Evolutionary conservation across 2,888 invertebrate species (phyloP), one percentile per base, ranked within the genome.

Genomic region (Eubasilissa splendida): DNA sequence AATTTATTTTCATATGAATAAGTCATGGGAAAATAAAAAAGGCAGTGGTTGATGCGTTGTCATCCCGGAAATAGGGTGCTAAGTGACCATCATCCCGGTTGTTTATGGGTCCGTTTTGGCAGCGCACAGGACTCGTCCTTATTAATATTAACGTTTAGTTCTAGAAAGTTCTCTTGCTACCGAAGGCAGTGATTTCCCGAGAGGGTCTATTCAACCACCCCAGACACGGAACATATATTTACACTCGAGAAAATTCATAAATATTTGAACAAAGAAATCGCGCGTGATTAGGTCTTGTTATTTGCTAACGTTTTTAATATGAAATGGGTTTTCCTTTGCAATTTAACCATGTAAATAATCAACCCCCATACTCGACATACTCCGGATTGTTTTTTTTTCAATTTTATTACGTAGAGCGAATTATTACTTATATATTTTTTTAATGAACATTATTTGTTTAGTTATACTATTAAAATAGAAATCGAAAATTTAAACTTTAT

Each of bases 141-240:
- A 77, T 82, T 80, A 82, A 82, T 80, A 82, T 82, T 82, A 73
- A 80, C 76, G 75, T 74, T 71, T 56, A 65, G 65, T 77, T 80
- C 56, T 68, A 54, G 79, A 75, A 77, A 76, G 56, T 77, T 76
- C 79, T 59, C 81, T 65, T 74, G 54, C 52, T 58, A 42, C 22
- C 50, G 50, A 56, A 54, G 65, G 52, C 14, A 80, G 60, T 80
- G 80, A 80, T 80, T 76, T 80, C 80, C 80, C 80, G 14, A 31
- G 80, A 60, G 79, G 31, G 50, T 52, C 8, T 52, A 52, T 58
- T 58, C 50, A 50, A 52, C 50, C 14, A 60, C 75, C 63, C 22
- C 9, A 60, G 75, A 60, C 73, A 56, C 56, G 33, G 12, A 73
- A 58, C 42, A 42, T 14, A 63, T 59, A 63, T 60, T 59, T 42